Evolutionary conservation across 1,140 invertebrate species (phyloP), one percentile per base, ranked within the genome.

Genomic region (Drosophila subpulchrella): DNA sequence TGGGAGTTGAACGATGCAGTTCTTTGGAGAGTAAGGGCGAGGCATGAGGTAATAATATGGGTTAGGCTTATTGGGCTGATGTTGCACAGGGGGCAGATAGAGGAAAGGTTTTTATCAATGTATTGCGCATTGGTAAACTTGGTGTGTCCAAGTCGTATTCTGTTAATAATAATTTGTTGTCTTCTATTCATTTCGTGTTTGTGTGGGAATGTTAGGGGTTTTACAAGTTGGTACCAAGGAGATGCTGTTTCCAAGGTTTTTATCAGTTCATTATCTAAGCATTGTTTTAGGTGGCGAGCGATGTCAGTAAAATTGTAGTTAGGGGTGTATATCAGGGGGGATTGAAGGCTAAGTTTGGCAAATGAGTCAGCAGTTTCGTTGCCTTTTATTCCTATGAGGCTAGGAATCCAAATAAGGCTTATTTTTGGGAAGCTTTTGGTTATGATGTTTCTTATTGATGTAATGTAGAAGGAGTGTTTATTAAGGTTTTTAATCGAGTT

Each of bases 331-430:
- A 41, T 41, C 15, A 42, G n/a, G 39, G 39, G 13, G 39, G 39
- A 42, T 42, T 42, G 39, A 42, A 42, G 39, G 39, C 6, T 42
- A 42, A 42, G 39, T 42, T 42, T 42, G 39, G 39, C 39, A 42
- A 15, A 17, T 42, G 39, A 42, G 39, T 42, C 39, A 42, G 39
- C 39, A 15, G 39, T 42, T 42, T 42, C n/a, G n/a, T 42, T 42
- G 7, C 39, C 39, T 8, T 42, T 42, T 42, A 42, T 42, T 42
- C n/a, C 39, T 42, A 42, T 42, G 39, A 15, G 39, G 39, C 39
- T 41, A 34, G 39, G 39, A 41, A 15, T 41, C n/a, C 39, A 41
- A 41, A 15, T 41, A 41, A 41, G 39, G 39, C 39, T n/a, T 41
- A 41, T 41, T 41, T 41, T 41, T n/a, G 39, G 39, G 6, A 41